A percentile compares a stretch with the other conserved stretches of the same genome.
Evolutionary conservation across 2,113 vertebrate genomes (phyloP).

Genomic region (Capreolus pygargus): DNA sequence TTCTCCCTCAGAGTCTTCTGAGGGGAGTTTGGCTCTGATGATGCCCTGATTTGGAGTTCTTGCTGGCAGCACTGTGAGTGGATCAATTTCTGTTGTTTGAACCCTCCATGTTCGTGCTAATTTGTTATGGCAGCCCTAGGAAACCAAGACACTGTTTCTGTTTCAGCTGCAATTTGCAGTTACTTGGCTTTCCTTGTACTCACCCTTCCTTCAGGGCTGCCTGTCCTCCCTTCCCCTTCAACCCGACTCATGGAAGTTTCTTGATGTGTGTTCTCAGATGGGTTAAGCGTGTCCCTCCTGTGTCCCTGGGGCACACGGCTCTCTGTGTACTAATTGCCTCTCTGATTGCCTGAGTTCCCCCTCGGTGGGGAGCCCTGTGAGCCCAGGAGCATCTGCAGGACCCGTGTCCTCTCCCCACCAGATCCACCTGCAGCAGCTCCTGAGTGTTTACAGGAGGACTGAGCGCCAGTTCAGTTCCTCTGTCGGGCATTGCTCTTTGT

Average conservation of each 20-base stretch:
- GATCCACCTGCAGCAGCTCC: neutral
- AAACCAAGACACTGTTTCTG: neutral
- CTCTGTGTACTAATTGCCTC: neutral
- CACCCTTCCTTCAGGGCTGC: neutral
- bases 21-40: neutral
- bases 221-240: neutral
- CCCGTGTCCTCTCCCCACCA: neutral
- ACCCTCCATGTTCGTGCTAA: neutral
- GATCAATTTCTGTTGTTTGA: neutral
- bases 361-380: neutral
- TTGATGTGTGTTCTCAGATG: too few species aligned
- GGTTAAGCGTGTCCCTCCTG: neutral
- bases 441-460: neutral
- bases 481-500: neutral
- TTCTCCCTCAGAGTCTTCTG: neutral
- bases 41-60: neutral
- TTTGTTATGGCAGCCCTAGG: neutral
- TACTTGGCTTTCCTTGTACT: neutral
- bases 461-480: accelerated
- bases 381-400: too few species aligned
- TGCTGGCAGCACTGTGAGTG: neutral
- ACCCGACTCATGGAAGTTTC: neutral
- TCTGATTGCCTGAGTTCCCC: neutral
- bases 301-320: neutral
- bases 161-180: neutral